phyloP scores from a whole-genome alignment of 2,113 vertebrate species.

The Geococcyx californianus region DNA sequence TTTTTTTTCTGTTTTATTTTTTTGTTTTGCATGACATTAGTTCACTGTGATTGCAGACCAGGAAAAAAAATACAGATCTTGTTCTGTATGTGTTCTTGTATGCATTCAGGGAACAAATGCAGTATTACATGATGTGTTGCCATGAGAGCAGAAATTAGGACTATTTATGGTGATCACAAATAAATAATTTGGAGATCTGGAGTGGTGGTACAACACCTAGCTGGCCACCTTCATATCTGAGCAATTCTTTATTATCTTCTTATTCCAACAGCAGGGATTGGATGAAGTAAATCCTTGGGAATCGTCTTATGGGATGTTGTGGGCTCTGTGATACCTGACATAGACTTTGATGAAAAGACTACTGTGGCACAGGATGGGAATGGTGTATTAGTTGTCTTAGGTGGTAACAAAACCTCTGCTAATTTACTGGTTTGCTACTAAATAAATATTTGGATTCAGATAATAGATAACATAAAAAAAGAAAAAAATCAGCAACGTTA shows the following conservation, averaged over 20 bases:
- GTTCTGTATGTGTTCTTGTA: neutral
- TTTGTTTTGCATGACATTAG: neutral
- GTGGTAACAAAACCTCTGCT: neutral
- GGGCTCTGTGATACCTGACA: neutral
- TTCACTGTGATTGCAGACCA: neutral
- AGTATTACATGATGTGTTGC: neutral
- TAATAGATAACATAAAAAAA: neutral
- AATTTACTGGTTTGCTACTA: neutral
- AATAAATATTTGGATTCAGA: constrained; percentile 4
- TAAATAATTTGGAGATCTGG: neutral
- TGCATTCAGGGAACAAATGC: neutral
- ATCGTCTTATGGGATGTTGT: neutral
- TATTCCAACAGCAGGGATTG: neutral
- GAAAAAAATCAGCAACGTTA: neutral
- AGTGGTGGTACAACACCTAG: neutral
- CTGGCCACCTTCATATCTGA: neutral
- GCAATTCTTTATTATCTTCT: neutral
- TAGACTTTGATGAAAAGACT: neutral
- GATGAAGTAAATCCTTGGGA: neutral
- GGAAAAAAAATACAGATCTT: neutral
- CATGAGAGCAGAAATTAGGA: neutral
- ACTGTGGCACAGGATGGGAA: neutral
- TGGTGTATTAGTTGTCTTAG: neutral
- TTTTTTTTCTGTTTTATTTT: neutral
- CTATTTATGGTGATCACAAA: neutral